Evolutionary conservation across 2,113 vertebrate genomes (phyloP).

Genomic region (Chinchilla lanigera): DNA sequence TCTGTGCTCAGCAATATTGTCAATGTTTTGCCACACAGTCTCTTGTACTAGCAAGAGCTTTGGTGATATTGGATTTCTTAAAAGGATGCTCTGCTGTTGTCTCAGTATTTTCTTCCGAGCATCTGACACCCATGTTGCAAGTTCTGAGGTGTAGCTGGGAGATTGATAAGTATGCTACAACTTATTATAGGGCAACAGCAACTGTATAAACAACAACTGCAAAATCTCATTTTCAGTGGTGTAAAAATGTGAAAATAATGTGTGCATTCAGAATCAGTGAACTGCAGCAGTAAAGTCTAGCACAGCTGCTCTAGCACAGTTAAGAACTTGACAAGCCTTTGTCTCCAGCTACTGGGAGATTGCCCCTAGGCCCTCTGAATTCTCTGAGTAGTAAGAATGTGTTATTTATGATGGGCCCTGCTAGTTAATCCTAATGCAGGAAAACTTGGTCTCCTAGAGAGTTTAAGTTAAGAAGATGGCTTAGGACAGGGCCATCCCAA

Average conservation of each 20-base stretch:
- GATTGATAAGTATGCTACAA: neutral
- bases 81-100: neutral
- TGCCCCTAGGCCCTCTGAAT: neutral
- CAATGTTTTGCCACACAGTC: fast-evolving
- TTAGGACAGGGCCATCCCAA: neutral
- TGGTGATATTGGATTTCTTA: neutral
- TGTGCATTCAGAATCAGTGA: neutral
- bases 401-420: neutral
- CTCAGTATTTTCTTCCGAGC: neutral
- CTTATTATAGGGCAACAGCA: neutral
- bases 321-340: neutral
- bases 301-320: neutral
- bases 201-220: neutral
- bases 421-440: neutral
- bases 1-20: neutral
- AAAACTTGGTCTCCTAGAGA: neutral
- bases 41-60: neutral
- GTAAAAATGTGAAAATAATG: neutral
- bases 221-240: neutral
- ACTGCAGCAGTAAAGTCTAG: neutral
- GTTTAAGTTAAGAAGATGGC: neutral
- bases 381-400: neutral
- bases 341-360: neutral
- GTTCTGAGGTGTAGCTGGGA: neutral
- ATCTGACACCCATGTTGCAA: neutral